Conservation (phyloP, 2,888 invertebrate species). For the Campopleginae sp. region DNA sequence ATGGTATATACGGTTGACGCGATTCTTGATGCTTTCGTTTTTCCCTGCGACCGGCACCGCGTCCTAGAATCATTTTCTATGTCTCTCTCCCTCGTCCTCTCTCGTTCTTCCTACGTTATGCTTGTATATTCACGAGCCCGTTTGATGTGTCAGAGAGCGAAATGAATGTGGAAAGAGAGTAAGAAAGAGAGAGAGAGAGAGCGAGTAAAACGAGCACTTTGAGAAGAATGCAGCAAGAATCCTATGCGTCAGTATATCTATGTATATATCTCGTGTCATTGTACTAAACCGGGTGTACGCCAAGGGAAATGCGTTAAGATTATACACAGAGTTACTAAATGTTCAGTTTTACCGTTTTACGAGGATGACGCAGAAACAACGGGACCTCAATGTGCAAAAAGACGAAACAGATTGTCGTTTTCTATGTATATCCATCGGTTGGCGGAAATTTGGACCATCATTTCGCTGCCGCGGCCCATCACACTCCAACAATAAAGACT, state of each 20-base stretch:
- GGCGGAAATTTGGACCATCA: background rate
- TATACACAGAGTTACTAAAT: constrained; percentile 13
- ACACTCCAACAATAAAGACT: background rate
- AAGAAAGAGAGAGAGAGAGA: constrained; percentile 74
- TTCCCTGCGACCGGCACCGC: background rate
- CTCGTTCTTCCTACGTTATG: background rate
- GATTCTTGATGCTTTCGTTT: constrained; percentile 43
- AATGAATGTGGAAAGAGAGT: constrained; percentile 12
- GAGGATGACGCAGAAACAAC: constrained; percentile 52
- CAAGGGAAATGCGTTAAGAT: constrained; percentile 3
- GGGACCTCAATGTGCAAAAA: constrained; percentile 48
- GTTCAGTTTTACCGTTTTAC: constrained; percentile 27
- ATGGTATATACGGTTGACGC: constrained; percentile 77
- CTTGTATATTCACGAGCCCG: background rate
- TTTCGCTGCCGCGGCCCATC: background rate
- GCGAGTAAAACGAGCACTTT: constrained; percentile 51
- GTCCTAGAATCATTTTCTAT: background rate
- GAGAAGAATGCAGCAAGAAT: background rate
- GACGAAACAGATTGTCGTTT: constrained; percentile 46
- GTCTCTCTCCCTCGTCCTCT: background rate
- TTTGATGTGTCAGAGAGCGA: no score
- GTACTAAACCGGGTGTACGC: constrained; percentile 36
- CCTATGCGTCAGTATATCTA: constrained; percentile 16
- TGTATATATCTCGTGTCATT: constrained; percentile 53
- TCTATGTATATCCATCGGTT: background rate